Conservation (phyloP, 92 coral and sea anemone genomes). For the Phymanthus crucifer region DNA sequence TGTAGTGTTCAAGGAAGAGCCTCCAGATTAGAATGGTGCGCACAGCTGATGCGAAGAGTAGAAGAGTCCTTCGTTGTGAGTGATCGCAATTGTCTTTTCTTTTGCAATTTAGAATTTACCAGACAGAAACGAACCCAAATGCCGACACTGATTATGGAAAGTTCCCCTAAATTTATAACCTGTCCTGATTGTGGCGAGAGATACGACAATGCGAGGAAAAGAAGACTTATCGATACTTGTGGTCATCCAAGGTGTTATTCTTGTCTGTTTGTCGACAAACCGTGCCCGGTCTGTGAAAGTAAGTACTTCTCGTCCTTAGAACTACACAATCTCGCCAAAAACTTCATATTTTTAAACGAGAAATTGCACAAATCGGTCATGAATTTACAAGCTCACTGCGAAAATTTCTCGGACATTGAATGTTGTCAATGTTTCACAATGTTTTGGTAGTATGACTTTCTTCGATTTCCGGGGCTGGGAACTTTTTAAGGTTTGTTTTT, state of each 20-base stretch:
- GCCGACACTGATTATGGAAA: constrained; percentile 76
- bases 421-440: not conserved
- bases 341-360: not conserved
- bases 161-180: constrained; percentile 88
- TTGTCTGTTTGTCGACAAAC: constrained; percentile 84
- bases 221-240: constrained; percentile 91
- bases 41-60: not conserved
- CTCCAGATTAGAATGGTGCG: not conserved
- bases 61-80: not conserved
- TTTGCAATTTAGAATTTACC: not conserved
- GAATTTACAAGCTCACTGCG: not conserved
- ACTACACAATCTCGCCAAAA: not conserved
- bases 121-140: constrained; percentile 36
- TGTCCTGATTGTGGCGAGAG: constrained; percentile 95
- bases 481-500: not conserved
- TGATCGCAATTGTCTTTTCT: not conserved
- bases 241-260: constrained; percentile 96
- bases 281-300: constrained; percentile 90
- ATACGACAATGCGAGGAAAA: constrained; percentile 75
- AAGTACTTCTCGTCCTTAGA: constrained; percentile 41
- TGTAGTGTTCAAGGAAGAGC: not conserved
- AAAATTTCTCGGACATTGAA: not conserved
- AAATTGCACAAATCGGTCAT: no score
- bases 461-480: constrained; percentile 1
- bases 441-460: not conserved